These are phyloP conservation scores for Bubalus kerabau DNA, from an alignment of 2,113 vertebrate genomes.

Conservation along the genomic window DNA sequence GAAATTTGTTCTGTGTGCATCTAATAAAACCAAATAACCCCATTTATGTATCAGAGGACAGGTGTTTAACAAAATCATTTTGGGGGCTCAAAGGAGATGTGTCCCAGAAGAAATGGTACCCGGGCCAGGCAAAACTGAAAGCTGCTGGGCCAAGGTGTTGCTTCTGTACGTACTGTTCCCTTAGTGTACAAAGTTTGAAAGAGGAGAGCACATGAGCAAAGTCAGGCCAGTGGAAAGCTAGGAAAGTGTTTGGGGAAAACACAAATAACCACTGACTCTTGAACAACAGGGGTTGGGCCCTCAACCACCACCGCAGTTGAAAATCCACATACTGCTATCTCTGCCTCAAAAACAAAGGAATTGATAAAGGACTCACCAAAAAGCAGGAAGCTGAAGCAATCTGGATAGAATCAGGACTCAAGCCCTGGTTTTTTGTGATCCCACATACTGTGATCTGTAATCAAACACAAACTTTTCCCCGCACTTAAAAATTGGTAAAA, in stretches of 20 bases:
- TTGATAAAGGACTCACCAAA: neutral
- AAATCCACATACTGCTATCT: neutral
- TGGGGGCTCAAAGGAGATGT: neutral
- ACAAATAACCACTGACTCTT: fast-evolving
- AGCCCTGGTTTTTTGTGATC: neutral
- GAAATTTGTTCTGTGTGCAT: fast-evolving
- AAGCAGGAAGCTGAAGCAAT: neutral
- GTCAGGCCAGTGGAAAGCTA: fast-evolving
- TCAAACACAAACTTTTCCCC: neutral
- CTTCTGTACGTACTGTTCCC: neutral
- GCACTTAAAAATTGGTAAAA: neutral
- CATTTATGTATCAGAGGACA: neutral
- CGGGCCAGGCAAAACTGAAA: neutral
- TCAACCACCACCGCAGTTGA: neutral
- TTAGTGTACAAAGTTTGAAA: neutral
- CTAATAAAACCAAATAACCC: neutral
- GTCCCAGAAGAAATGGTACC: neutral
- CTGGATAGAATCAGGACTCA: neutral
- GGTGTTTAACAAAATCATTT: neutral
- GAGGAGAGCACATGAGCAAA: neutral
- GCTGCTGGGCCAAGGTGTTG: neutral
- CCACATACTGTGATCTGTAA: neutral
- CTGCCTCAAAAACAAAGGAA: neutral
- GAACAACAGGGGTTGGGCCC: neutral
- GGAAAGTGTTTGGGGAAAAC: neutral